Evolutionary conservation across 1,140 invertebrate species (phyloP), one percentile per base, ranked within the genome.

Genomic region (Hycleus phaleratus): DNA sequence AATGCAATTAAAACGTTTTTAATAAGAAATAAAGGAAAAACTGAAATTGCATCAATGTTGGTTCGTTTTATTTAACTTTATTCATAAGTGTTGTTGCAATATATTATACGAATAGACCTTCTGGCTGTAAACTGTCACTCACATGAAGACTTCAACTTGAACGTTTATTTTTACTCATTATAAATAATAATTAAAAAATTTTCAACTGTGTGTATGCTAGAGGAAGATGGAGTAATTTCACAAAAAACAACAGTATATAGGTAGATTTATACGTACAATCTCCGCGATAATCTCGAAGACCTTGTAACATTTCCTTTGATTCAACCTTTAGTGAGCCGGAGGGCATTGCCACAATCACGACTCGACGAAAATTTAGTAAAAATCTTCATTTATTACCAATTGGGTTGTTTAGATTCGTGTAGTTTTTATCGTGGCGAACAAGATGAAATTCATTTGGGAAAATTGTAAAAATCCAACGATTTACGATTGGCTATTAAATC

Each of bases 291-390:
- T 65, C 65, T 67, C 60, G 63, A 64, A 67, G 65, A 65, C 65
- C 65, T 67, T 67, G 65, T 67, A 67, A 67, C 65, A 65, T 67
- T 67, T 67, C 65, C 65, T 67, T 60, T 60, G 59, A 48, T 60
- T 61, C 63, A 67, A 63, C 65, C 63, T 67, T 65, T 67, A 61
- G 32, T 55, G 46, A 58, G 59, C 63, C 65, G 61, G 63, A 59
- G 63, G 65, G 63, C 59, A 60, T 54, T 42, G 32, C 32, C 32
- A 32, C 32, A 32, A 32, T 32, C 32, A 32, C 32, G 32, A 32
- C 32, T 32, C 32, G 32, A 32, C 32, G 32, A 32, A 32, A 32
- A 32, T 32, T 32, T 7, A 32, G 32, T 32, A 4, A 32, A 18
- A 32, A 32, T 32, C 32, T 4, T 32, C 32, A 32, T 2, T 7